phyloP scores from a whole-genome alignment of 2,797 vertebrate genomes.

The Nannoperca obscura region DNA sequence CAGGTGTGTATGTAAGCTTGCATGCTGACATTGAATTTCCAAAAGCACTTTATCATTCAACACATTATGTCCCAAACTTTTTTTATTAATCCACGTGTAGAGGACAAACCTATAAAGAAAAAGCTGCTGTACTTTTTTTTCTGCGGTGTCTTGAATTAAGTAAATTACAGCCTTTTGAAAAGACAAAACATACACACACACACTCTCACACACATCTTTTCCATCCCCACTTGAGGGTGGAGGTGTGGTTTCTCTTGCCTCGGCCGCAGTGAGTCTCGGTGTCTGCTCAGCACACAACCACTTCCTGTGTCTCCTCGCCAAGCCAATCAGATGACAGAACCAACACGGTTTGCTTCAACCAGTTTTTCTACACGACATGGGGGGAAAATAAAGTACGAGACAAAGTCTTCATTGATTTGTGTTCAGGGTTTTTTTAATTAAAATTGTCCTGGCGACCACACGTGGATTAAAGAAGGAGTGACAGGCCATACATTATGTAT shows the following conservation, averaged over 20 bases:
- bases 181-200: conserved; percentile 54
- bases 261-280: conserved; percentile 77
- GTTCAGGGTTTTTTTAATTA: conserved; percentile 16
- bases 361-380: conserved; percentile 35
- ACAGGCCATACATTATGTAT: conserved; percentile 56
- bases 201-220: conserved; percentile 59
- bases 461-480: conserved; percentile 15
- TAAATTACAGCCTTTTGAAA: conserved; percentile 63
- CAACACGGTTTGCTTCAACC: conserved; percentile 52
- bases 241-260: conserved; percentile 80
- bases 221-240: conserved; percentile 69
- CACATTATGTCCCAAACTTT: conserved; percentile 12
- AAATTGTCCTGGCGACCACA: conserved; percentile 24
- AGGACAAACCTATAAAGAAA: conserved; percentile 49
- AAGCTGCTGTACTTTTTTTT: conserved; percentile 49
- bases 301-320: conserved; percentile 81
- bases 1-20: conserved; percentile 53
- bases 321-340: conserved; percentile 73
- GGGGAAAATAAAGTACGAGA: conserved; percentile 28
- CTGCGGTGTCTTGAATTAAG: conserved; percentile 56
- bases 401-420: conserved; percentile 67
- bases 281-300: conserved; percentile 81
- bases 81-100: conserved; percentile 46
- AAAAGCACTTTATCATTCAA: conserved; percentile 44
- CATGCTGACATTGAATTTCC: conserved; percentile 43